phyloP scores from a whole-genome alignment of 2,888 invertebrate genomes.

The Machimus rusticus region DNA sequence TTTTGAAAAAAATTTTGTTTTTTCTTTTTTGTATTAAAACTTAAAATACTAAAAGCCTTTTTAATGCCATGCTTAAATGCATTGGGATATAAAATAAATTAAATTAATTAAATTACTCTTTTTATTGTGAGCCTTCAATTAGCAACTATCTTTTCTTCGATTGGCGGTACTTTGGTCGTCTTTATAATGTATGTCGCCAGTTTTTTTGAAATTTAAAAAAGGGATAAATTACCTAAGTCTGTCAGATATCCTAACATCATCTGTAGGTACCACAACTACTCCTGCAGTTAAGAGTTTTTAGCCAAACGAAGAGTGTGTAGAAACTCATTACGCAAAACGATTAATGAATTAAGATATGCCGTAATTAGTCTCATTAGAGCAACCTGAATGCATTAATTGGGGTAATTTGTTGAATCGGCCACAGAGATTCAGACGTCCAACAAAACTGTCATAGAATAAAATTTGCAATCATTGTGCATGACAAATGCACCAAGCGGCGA shows the following conservation, averaged over 20 bases:
- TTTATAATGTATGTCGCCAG: neutral
- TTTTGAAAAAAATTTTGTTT: too few species aligned
- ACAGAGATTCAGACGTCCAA: neutral
- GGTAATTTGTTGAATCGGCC: conserved; percentile 10
- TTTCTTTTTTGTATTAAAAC: too few species aligned
- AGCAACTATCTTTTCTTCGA: neutral
- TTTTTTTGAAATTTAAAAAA: neutral
- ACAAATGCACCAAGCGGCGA: neutral
- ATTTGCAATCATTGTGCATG: conserved; percentile 30
- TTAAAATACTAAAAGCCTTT: too few species aligned
- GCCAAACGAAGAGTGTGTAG: neutral
- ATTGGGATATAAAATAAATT: neutral
- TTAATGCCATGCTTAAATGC: too few species aligned
- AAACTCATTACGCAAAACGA: neutral
- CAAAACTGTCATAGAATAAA: conserved; percentile 22
- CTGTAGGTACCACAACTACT: neutral
- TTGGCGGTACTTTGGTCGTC: neutral
- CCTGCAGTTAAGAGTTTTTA: neutral
- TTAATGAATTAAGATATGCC: neutral
- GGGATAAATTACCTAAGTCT: neutral
- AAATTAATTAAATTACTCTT: neutral
- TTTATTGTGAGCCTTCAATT: neutral
- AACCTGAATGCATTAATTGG: conserved; percentile 16
- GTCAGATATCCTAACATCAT: neutral
- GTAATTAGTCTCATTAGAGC: conserved; percentile 21